phyloP scores from a whole-genome alignment of 1,140 invertebrate species.

The Nasonia vitripennis region DNA sequence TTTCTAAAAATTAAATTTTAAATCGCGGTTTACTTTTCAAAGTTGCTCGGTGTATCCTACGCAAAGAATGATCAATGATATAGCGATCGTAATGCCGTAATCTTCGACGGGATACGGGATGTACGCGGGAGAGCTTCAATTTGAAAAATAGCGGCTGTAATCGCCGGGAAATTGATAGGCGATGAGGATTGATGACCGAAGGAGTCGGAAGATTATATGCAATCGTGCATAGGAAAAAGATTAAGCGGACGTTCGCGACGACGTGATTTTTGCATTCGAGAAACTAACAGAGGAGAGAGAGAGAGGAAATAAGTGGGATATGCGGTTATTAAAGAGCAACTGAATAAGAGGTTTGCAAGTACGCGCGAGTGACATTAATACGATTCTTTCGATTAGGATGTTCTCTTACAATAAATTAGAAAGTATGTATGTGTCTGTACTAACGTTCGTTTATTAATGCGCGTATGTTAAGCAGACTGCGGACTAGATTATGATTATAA shows the following conservation, averaged over 20 bases:
- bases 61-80: not conserved
- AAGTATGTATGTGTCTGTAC: not conserved
- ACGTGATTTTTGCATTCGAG: not conserved
- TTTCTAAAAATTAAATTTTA: too few species aligned
- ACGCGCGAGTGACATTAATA: not conserved
- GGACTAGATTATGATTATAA: too few species aligned
- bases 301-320: not conserved
- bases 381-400: not conserved
- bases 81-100: not conserved
- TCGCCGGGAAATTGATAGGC: not conserved
- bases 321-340: not conserved
- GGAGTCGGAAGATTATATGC: not conserved
- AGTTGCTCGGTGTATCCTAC: not conserved
- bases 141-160: not conserved
- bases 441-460: too few species aligned
- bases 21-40: not conserved
- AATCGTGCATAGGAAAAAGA: not conserved
- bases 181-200: not conserved
- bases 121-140: too few species aligned
- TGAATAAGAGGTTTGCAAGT: not conserved
- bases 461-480: too few species aligned
- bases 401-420: not conserved
- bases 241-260: not conserved
- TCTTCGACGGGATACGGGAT: not conserved
- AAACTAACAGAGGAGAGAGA: not conserved